Percentiles rank a stretch among this genome's conserved stretches.
Conservation (phyloP, 2,797 vertebrate species). For the Danio tinwini region DNA sequence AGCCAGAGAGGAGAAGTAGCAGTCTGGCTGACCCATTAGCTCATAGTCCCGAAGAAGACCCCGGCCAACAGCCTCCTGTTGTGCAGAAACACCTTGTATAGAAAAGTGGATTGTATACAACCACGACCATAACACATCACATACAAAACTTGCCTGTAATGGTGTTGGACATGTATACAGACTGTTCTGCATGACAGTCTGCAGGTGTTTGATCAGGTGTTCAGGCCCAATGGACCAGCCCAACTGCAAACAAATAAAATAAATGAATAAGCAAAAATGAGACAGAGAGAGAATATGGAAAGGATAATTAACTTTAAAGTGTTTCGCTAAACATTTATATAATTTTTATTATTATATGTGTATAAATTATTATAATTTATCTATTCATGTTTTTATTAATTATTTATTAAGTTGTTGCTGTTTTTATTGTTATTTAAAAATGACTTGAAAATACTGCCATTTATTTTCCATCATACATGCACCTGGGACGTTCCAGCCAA, state of each 20-base stretch:
- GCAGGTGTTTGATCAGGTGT: slow-evolving; percentile 90
- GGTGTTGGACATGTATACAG: slow-evolving; percentile 92
- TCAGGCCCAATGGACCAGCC: slow-evolving; percentile 95
- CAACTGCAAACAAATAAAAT: slow-evolving; percentile 79
- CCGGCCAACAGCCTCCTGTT: slow-evolving; percentile 91
- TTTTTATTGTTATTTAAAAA: no score
- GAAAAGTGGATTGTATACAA: background rate
- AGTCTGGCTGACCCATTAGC: slow-evolving; percentile 87
- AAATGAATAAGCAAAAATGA: background rate
- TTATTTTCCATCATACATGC: no score
- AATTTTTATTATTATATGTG: no score
- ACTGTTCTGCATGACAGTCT: slow-evolving; percentile 93
- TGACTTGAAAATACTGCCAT: no score
- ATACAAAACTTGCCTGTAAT: slow-evolving; percentile 81
- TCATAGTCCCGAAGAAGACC: slow-evolving; percentile 83
- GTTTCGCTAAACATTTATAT: no score
- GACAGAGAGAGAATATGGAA: no score
- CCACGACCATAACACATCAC: background rate
- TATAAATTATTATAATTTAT: no score
- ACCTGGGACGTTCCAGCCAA: no score
- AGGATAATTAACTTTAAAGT: no score
- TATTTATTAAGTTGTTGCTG: no score
- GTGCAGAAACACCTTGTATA: background rate
- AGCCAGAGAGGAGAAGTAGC: slow-evolving; percentile 90
- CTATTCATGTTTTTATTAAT: no score